A percentile compares a stretch with the other conserved stretches of the same genome.
These are phyloP conservation scores for Calameuta filiformis DNA, from an alignment of 2,888 invertebrate species.

Conservation along the genomic window DNA sequence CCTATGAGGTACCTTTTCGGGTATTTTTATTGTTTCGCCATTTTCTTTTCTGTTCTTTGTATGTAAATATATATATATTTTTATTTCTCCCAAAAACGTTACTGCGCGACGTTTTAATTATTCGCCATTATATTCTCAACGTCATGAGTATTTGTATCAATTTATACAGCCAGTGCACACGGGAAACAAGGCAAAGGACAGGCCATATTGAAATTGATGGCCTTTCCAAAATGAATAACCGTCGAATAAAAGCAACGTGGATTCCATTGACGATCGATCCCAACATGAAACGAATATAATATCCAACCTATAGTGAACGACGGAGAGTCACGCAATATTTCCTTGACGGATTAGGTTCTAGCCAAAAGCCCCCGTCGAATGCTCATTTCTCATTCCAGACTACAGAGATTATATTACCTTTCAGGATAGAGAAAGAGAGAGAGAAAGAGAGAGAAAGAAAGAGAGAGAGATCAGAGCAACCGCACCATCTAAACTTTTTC, in stretches of 20 bases:
- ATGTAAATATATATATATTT: no score
- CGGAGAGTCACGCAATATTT: background rate
- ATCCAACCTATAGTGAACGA: background rate
- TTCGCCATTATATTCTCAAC: background rate
- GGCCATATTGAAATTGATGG: slow-evolving; percentile 3
- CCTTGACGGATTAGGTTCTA: background rate
- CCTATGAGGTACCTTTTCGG: background rate
- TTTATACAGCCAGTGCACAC: background rate
- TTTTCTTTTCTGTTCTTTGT: no score
- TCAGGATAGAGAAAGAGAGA: background rate
- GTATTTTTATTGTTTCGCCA: background rate
- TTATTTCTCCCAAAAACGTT: background rate
- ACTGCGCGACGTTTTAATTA: background rate
- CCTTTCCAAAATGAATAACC: background rate
- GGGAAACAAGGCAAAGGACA: background rate
- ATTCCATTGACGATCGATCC: background rate
- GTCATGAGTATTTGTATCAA: slow-evolving; percentile 1
- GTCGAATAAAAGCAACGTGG: background rate
- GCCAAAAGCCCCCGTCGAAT: background rate
- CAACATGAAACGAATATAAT: background rate
- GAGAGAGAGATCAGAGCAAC: background rate
- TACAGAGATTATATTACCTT: background rate
- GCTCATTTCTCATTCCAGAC: background rate
- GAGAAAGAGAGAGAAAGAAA: no score
- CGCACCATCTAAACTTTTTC: background rate